These are phyloP conservation scores for Pammene aurita DNA, from an alignment of 2,888 invertebrate species.

Conservation along the genomic window DNA sequence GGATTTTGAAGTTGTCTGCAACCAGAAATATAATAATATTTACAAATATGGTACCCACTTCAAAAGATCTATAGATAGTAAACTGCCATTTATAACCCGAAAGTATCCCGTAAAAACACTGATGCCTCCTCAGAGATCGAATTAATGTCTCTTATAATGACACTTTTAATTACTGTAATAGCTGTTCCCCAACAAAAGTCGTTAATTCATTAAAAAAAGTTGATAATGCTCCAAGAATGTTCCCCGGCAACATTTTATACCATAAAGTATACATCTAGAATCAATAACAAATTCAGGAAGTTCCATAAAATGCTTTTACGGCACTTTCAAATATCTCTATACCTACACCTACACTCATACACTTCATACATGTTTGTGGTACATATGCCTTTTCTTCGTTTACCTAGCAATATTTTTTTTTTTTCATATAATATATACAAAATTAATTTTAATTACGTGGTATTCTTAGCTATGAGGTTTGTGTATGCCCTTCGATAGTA, in stretches of 20 bases:
- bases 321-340: background rate
- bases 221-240: slow-evolving; percentile 56
- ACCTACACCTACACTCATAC: background rate
- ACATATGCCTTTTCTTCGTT: no score
- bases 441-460: no score
- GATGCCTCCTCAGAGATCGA: slow-evolving; percentile 77
- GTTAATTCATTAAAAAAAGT: slow-evolving; percentile 79
- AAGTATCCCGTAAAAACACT: slow-evolving; percentile 72
- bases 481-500: no score
- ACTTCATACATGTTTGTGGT: no score
- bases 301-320: slow-evolving; percentile 19
- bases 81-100: slow-evolving; percentile 68
- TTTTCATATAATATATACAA: no score
- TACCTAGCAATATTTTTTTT: no score
- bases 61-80: slow-evolving; percentile 52
- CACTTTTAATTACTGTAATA: slow-evolving; percentile 83
- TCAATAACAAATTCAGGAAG: slow-evolving; percentile 22
- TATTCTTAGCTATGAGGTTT: no score
- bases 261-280: slow-evolving; percentile 33
- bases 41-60: background rate
- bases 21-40: no score
- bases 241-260: slow-evolving; percentile 30
- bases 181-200: slow-evolving; percentile 75
- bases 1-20: no score
- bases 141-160: slow-evolving; percentile 80